Base-by-base conservation (phyloP, 2,797 vertebrate genomes). In the Calcarius lapponicus region DNA sequence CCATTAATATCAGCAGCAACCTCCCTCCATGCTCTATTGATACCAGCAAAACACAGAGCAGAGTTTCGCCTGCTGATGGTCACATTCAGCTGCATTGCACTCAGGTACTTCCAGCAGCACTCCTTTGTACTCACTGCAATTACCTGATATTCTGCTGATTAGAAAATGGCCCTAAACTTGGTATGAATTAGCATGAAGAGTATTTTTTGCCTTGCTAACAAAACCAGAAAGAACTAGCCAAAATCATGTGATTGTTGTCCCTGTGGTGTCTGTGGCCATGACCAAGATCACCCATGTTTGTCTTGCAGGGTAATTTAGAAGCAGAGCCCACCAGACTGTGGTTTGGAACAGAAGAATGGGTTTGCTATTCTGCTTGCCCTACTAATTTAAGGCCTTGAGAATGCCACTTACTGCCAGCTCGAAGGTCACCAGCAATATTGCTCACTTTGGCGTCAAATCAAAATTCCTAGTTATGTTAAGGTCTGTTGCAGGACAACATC, bases 351-450 rank as follows among this genome's bases (percentile, higher is more conserved):
- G 86, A 94, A 96, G 80, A 86, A 96, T 14, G 26, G 73, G 76
- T 82, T 92, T 96, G 92, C 92, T 88, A 92, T 93, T 95, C 93
- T 92, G 94, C 93, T 95, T 84, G 83, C 91, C 92, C 90, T 91
- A 96, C 95, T 94, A 95, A 88, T 95, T 95, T 96, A 95, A 97
- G 95, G 96, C 96, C 94, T 96, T 95, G 83, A 96, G 96, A 97
- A 97, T 95, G 96, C 96, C 96, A 96, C 96, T 96, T 95, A 94
- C 96, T 96, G 94, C 92, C 96, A 96, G 96, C 93, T 96, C 38
- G 1, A 92, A 96, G 90, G 75, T 97, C 87, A 95, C 94, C 94
- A 97, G 93, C 95, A 96, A 94, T 95, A 96, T 94, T 95, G 92
- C 94, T 96, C 92, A 76, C 86, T 93, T 94, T 93, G 92, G 95